Conservation (phyloP, 1,140 invertebrate species). For the Zaprionus capensis region DNA sequence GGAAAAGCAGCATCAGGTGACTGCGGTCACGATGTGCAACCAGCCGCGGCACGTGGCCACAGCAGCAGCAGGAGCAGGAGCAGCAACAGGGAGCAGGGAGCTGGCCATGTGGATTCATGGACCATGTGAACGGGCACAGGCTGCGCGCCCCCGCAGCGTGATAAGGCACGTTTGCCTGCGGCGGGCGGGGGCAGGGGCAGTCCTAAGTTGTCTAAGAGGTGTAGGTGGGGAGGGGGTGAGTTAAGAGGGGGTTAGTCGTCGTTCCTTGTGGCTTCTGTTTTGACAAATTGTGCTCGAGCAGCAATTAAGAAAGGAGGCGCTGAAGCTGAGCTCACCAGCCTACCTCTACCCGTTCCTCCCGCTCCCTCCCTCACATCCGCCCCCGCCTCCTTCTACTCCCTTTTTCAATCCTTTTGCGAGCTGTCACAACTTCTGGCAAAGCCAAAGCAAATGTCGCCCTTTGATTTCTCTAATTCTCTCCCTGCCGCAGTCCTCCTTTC, state of each 20-base stretch:
- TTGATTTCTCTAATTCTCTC: slow-evolving; percentile 41
- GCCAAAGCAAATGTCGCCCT: slow-evolving; percentile 45
- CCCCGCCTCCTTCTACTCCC: not conserved
- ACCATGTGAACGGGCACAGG: slow-evolving; percentile 44
- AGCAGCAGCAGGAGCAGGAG: slow-evolving; percentile 1
- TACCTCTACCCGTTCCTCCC: not conserved
- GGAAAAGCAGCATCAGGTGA: slow-evolving; percentile 77
- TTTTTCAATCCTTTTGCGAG: slow-evolving; percentile 32
- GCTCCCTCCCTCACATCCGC: not conserved
- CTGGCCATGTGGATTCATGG: slow-evolving; percentile 28
- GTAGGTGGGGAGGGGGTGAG: not conserved
- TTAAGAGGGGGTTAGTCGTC: not conserved
- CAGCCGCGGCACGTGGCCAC: slow-evolving; percentile 56
- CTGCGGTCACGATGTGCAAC: slow-evolving; percentile 25
- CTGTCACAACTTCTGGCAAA: slow-evolving; percentile 57
- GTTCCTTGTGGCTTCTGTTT: slow-evolving; percentile 28
- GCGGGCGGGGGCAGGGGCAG: not conserved
- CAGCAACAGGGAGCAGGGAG: not conserved
- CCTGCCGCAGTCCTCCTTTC: not conserved
- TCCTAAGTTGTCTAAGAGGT: not conserved
- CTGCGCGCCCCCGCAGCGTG: slow-evolving; percentile 45
- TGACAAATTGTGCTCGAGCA: slow-evolving; percentile 69
- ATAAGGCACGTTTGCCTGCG: slow-evolving; percentile 68
- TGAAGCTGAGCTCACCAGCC: not conserved
- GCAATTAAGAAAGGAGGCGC: slow-evolving; percentile 42